These are phyloP conservation scores for Paratilapia polleni DNA, from an alignment of 2,113 vertebrate genomes.

Conservation along the genomic window DNA sequence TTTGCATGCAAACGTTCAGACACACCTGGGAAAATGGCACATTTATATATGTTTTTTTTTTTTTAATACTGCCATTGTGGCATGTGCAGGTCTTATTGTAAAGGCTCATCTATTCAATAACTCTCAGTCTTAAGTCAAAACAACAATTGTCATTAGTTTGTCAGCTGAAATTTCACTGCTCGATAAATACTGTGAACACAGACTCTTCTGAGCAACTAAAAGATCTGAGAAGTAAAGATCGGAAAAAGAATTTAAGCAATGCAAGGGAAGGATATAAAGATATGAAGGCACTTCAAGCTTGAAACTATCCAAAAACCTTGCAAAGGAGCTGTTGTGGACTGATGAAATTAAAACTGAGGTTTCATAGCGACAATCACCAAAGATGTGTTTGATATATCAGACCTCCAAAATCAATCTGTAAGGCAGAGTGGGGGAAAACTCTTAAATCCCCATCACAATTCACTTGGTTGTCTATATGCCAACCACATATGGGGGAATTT, in stretches of 20 bases:
- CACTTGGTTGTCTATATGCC: too few species aligned
- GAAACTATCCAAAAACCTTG: not conserved
- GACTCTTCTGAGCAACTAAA: too few species aligned
- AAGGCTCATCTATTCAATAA: not conserved
- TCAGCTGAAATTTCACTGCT: not conserved
- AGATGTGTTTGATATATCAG: not conserved
- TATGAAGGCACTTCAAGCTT: not conserved
- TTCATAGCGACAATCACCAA: not conserved
- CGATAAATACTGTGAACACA: not conserved
- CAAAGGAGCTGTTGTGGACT: not conserved
- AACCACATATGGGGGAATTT: not conserved
- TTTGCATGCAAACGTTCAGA: not conserved
- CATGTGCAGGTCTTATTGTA: not conserved
- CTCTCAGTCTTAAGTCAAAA: not conserved
- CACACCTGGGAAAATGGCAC: not conserved
- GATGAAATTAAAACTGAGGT: not conserved
- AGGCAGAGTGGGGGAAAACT: fast-evolving
- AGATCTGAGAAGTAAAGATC: too few species aligned
- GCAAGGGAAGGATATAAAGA: not conserved
- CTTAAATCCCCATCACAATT: not conserved
- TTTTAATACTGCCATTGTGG: not conserved
- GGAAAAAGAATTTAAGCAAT: not conserved
- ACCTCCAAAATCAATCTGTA: not conserved
- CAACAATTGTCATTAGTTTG: not conserved
- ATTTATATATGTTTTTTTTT: not conserved